Evolutionary conservation across 1,140 invertebrate species (phyloP), one percentile per base, ranked within the genome.

Genomic region (Physella acuta): DNA sequence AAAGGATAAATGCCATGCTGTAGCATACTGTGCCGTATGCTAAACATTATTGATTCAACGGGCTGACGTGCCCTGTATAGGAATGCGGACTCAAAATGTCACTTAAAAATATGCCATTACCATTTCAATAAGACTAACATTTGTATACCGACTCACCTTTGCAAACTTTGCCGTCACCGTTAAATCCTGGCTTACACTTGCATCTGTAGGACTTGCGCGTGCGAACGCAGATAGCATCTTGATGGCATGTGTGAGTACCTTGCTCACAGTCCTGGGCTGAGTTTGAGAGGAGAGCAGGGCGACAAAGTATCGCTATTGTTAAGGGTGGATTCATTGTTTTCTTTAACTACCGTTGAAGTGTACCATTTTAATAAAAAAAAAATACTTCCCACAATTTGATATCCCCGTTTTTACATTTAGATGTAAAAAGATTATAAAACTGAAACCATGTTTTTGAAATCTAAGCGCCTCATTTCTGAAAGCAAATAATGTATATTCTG

Each of bases 151-250:
- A 74, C 75, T 76, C 93, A 78, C 93, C 86, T 62, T 78, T 74
- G 71, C 87, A 87, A 53, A 82, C 73, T 53, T 85, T 87, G 14
- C 87, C 86, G 71, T 85, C 85, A n/a, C 83, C 93, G 81, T 95
- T 94, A 86, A 93, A 83, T 24, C 84, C 84, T 8, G 77, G 72
- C 59, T 84, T 85, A 70, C 80, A 83, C 59, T 77, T 76, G 73
- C 85, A 80, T 51, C 71, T 68, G 72, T 77, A 79, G 52, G 78
- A 69, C 63, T 74, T 70, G 24, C 81, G 75, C 0, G 78, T 77
- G 63, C 75, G 78, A 30, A 79, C 70, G 71, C 81, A 83, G 4
- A 76, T 69, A 2, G 81, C 81, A 64, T 82, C 77, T 58, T 73
- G 72, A 68, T 81, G 75, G 59, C 81, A 83, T 8, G 74, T 73